A percentile compares a stretch with the other conserved stretches of the same genome.
Evolutionary conservation across 2,888 invertebrate genomes (phyloP).

Genomic region (Tetrapedia diversipes): DNA sequence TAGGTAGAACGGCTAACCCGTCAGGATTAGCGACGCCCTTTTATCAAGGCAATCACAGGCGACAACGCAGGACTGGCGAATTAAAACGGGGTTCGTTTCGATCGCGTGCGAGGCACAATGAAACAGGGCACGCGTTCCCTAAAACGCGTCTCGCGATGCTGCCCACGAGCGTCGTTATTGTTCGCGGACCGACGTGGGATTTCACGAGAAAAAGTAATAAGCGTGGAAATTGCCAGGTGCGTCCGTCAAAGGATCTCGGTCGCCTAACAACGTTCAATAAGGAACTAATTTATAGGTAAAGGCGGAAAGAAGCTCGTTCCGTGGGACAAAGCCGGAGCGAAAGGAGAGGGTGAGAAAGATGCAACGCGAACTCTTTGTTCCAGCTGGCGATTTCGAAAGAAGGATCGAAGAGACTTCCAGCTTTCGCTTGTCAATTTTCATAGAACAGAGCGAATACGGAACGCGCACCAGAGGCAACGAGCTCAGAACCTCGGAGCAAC

Average conservation of each 20-base stretch:
- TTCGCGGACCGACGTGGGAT: neutral
- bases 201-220: neutral
- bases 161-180: too few species aligned
- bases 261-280: constrained; percentile 16
- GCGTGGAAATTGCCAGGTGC: constrained; percentile 22
- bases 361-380: constrained; percentile 2
- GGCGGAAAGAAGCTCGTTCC: constrained; percentile 1
- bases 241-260: constrained; percentile 24
- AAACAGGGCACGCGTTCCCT: neutral
- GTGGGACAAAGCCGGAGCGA: too few species aligned
- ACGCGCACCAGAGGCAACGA: neutral
- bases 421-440: constrained; percentile 18
- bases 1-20: constrained; percentile 6
- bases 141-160: neutral
- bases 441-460: neutral
- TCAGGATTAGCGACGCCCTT: neutral
- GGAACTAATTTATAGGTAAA: constrained; percentile 30
- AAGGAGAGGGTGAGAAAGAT: neutral
- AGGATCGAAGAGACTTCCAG: neutral
- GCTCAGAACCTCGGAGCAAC: neutral
- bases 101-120: neutral
- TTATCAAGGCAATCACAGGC: neutral
- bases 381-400: neutral
- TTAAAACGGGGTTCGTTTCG: neutral
- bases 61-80: neutral